Evolutionary conservation across 64 coral and sea anemone genomes (phyloP), one percentile per base, ranked within the genome.

Genomic region (Platygyra sinensis): DNA sequence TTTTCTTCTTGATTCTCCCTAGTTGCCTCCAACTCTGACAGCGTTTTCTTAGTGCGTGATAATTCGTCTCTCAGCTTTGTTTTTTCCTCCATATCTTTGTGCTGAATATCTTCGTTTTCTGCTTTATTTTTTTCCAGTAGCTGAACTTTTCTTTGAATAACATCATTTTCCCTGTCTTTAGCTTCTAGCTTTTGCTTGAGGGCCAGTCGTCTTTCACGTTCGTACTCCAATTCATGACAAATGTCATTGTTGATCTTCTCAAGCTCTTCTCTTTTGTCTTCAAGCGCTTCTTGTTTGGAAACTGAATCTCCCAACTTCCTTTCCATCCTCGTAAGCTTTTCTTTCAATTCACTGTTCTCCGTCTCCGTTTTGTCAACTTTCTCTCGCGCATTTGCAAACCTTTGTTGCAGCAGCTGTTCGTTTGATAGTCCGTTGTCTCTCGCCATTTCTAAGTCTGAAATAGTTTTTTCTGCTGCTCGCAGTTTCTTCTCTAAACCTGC

Each of bases 21-120:
- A 8, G 77, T 65, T 19, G 60, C 71, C 73, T 94, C 95, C 60
- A 97, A 86, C 18, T 97, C 95, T n/a, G 86, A 80, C 10, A 97
- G 72, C 55, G 60, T 86, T 84, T 97, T 97, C 36, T 88, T 86
- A 52, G 88, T 83, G 32, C 90, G 74, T 19, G 87, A 39, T 65
- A 94, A 24, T 72, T 97, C 95, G 31, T 94, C 90, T 28, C 87
- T 91, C 22, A 94, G 73, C 74, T 97, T 97, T 10, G 80, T 81
- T 69, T 94, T 97, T 82, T 97, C 92, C 29, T 86, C 80, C 90
- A 97, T 65, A 33, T 72, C 72, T 55, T 80, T 87, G 10, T 62
- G 77, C 77, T 94, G 92, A 36, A 93, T 62, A 36, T 80, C 77
- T n/a, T 97, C 91, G 4, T 88, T 74, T 33, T 97, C 95, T 29